Conservation (phyloP, 2,113 vertebrate species). For the Odontesthes bonariensis region DNA sequence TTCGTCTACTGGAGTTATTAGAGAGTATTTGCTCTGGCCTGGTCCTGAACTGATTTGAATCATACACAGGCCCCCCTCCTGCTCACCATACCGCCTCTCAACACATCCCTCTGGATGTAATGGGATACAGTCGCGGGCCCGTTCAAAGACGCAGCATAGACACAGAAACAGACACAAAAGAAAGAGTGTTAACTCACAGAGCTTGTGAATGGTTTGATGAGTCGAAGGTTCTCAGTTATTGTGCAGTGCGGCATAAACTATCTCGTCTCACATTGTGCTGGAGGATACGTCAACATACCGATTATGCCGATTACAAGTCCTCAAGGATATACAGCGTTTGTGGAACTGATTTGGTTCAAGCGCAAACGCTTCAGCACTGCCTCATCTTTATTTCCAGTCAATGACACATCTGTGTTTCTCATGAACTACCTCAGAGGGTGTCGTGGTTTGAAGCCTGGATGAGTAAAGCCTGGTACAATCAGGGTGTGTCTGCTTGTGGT, state of each 20-base stretch:
- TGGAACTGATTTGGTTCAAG: conserved; percentile 44
- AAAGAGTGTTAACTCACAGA: conserved; percentile 8
- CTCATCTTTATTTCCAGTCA: conserved; percentile 70
- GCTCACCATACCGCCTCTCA: conserved; percentile 39
- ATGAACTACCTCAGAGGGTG: conserved; percentile 63
- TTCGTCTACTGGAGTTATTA: conserved; percentile 66
- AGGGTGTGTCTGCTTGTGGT: conserved; percentile 64
- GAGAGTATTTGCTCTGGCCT: conserved; percentile 51
- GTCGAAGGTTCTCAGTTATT: conserved; percentile 31
- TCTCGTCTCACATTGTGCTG: background rate
- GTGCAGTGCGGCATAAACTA: background rate
- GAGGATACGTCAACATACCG: conserved; percentile 3
- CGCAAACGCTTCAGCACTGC: conserved; percentile 48
- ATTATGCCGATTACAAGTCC: conserved; percentile 27
- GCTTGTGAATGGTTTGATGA: conserved; percentile 55
- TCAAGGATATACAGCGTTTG: conserved; percentile 18
- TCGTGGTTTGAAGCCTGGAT: conserved; percentile 64
- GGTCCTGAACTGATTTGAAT: conserved; percentile 73
- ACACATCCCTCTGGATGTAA: conserved; percentile 65
- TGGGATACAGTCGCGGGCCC: conserved; percentile 49
- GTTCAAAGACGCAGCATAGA: conserved; percentile 64
- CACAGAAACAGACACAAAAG: conserved; percentile 32
- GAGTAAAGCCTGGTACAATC: conserved; percentile 48
- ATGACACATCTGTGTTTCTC: conserved; percentile 71
- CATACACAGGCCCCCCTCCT: conserved; percentile 38